Evolutionary conservation across 2,113 vertebrate species (phyloP), one percentile per base, ranked within the genome.

Genomic region (Eolophus roseicapilla): DNA sequence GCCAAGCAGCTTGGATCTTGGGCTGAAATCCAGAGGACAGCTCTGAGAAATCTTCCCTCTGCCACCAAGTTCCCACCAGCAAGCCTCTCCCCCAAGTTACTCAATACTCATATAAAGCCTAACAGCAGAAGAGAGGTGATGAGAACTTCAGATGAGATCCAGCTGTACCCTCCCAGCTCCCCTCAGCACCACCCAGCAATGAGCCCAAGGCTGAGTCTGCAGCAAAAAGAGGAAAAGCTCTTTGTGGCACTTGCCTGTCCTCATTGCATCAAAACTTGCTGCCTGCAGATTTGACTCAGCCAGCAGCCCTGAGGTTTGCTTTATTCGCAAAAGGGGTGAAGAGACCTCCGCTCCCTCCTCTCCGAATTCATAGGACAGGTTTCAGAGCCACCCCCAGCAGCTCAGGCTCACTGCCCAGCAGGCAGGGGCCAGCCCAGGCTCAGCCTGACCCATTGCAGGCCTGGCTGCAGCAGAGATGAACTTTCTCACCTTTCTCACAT

Each of bases 1-100:
- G 85, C 82, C 92, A 96, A 88, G 79, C 76, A 86, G 81, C 81
- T 88, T 68, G 12, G 53, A 81, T 92, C 41, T 93, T 52, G 68
- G 91, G 88, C 86, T 93, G 82, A 74, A 90, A 93, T 85, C 82
- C 90, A 94, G 64, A 93, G 82, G 80, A 85, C 44, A 82, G 70
- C 78, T 80, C 94, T 84, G 67, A 80, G 88, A 91, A 93, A 83
- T 77, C 88, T 39, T 70, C 59, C 39, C 68, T 90, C 82, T 64
- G 68, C 82, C 90, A 94, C 70, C 46, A 86, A 82, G 50, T 76
- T 95, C 88, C 76, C 90, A 93, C 71, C 90, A 95, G 82, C 76
- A 94, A 83, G 76, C 39, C 60, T 88, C 73, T 75, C 60, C 68
- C 53, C 24, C 44, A 29, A 76, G 71, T 74, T 82, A 82, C 64